These are phyloP conservation scores for Nipponacmea schrenckii DNA, from an alignment of 2,888 invertebrate species.

Conservation along the genomic window DNA sequence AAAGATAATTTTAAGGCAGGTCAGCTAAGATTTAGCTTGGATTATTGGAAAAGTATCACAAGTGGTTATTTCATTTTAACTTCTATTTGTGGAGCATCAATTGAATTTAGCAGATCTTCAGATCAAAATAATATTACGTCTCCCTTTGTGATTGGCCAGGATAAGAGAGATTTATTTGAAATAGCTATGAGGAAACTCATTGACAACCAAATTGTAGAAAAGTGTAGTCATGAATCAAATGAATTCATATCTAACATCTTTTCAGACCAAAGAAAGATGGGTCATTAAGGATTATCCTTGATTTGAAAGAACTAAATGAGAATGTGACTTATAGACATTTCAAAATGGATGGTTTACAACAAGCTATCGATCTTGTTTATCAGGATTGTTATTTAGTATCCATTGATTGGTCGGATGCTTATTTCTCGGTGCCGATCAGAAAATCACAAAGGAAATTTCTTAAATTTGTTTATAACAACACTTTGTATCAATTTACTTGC, in stretches of 20 bases:
- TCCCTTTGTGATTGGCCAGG: background rate
- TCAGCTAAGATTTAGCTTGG: too few relatives aligned
- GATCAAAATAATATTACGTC: background rate
- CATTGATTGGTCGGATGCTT: slow-evolving; percentile 20
- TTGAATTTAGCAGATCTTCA: background rate
- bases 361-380: slow-evolving; percentile 17
- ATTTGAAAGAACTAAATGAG: slow-evolving; percentile 27
- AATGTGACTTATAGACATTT: slow-evolving; percentile 27
- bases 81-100: background rate
- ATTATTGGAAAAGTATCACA: slow-evolving; percentile 7
- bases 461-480: background rate
- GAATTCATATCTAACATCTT: slow-evolving; percentile 12
- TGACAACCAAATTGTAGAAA: slow-evolving; percentile 1
- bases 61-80: slow-evolving; percentile 1
- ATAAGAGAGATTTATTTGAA: too few relatives aligned
- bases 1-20: too few relatives aligned
- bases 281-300: slow-evolving; percentile 7
- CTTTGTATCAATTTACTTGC: slow-evolving; percentile 10
- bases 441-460: slow-evolving; percentile 7
- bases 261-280: slow-evolving; percentile 9
- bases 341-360: slow-evolving; percentile 34
- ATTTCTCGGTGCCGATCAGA: slow-evolving; percentile 10
- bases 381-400: slow-evolving; percentile 9
- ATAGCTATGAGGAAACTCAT: too few relatives aligned
- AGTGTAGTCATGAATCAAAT: background rate